Conservation (phyloP, 2,797 vertebrate genomes). For the Potorous gilbertii region DNA sequence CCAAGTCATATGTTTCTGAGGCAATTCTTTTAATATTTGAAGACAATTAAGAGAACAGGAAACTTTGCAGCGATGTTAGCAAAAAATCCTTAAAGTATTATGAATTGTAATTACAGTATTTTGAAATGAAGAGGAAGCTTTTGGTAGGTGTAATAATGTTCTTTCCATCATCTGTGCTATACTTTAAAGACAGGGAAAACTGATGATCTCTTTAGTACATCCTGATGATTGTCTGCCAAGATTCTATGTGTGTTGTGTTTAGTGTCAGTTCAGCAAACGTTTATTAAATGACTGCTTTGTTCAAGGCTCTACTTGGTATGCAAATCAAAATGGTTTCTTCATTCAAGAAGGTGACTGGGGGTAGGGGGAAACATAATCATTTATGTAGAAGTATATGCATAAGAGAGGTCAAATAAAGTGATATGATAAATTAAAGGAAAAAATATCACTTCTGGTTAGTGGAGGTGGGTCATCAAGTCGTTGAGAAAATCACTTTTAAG, state of each 20-base stretch:
- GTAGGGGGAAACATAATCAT: background rate
- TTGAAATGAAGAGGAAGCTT: constrained; percentile 41
- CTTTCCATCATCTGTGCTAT: constrained; percentile 43
- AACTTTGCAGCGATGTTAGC: constrained; percentile 22
- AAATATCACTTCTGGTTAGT: background rate
- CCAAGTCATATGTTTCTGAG: background rate
- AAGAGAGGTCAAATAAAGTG: background rate
- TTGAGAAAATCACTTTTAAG: background rate
- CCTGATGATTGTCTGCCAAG: background rate
- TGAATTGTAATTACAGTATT: background rate
- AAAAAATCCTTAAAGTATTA: background rate
- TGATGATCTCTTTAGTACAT: background rate
- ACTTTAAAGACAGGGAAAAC: constrained; percentile 9
- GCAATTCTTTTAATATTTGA: constrained; percentile 36
- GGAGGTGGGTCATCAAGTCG: background rate
- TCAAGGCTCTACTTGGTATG: background rate
- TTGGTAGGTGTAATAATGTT: constrained; percentile 18
- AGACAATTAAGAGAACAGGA: background rate
- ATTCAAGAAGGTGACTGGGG: background rate
- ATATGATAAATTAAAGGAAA: background rate
- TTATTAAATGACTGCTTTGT: background rate
- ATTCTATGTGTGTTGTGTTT: constrained; percentile 42
- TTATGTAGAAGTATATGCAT: background rate
- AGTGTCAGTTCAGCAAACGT: constrained; percentile 21
- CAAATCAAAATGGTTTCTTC: background rate